Conservation (phyloP, 2,113 vertebrate genomes). For the Myodes glareolus region DNA sequence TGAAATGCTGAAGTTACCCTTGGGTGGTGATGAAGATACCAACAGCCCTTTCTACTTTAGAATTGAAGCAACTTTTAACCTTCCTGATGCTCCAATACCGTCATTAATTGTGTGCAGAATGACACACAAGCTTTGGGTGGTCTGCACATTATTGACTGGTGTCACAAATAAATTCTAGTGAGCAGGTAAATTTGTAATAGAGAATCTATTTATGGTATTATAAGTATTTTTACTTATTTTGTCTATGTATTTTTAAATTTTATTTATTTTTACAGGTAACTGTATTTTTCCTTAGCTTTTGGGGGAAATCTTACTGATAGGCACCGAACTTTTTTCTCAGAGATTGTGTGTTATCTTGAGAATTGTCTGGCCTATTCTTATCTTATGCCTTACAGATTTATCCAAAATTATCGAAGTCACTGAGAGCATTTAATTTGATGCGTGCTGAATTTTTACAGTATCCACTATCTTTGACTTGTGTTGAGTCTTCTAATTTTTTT, state of each 20-base stretch:
- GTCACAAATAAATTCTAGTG: not conserved
- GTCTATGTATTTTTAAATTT: not conserved
- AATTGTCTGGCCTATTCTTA: not conserved
- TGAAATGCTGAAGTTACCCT: conserved; percentile 74
- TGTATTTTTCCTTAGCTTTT: not conserved
- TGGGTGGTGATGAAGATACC: conserved; percentile 35
- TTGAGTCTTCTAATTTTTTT: not conserved
- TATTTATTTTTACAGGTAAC: not conserved
- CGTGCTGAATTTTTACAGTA: not conserved
- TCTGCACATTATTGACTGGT: not conserved
- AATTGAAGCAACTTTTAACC: conserved; percentile 31
- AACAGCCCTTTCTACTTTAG: not conserved
- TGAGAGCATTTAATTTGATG: not conserved
- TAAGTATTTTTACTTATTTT: not conserved
- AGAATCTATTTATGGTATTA: not conserved
- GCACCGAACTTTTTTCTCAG: not conserved
- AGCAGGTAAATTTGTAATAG: not conserved
- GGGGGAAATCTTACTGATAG: not conserved
- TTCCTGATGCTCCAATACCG: not conserved
- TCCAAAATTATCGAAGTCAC: not conserved
- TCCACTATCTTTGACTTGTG: not conserved
- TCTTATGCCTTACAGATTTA: not conserved
- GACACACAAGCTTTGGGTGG: not conserved
- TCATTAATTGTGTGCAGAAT: conserved; percentile 13
- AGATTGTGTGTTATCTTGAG: not conserved